Evolutionary conservation across 2,113 vertebrate species (phyloP), one percentile per base, ranked within the genome.

Genomic region (Alligator mississippiensis): DNA sequence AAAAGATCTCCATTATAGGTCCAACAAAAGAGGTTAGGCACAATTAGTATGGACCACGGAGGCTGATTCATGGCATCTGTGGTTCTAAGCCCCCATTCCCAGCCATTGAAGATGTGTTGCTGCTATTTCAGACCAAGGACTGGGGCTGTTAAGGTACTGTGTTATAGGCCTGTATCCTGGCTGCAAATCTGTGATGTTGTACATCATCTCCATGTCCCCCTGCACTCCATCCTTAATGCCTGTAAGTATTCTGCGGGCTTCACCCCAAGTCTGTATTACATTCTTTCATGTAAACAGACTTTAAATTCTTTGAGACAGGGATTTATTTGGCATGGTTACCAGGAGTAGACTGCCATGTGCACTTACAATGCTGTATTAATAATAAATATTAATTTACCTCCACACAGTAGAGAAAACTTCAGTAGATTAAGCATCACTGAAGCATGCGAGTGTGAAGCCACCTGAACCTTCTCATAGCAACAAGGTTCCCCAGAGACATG

Each of bases 381-480:
- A 85, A 82, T 79, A 81, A 87, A 61, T 88, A 91, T 68, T 76
- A 88, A 91, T 84, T 92, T 84, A 93, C 64, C 90, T 77, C 17
- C 38, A 30, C 70, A 70, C 62, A 87, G 66, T 4, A 90, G 68
- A 79, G 74, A 91, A 93, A 82, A 85, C n/a, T 77, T 81, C 82
- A 72, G 70, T 47, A 91, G 38, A 91, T 79, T 61, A 90, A 93
- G 19, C 14, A 91, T 75, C 17, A 58, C 63, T 90, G 84, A 95
- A 91, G 54, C 54, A 85, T 79, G 22, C 93, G 84, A 91, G 38
- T 77, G 30, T 87, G 77, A 93, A 96, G 90, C 12, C 57, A 89
- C 61, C 77, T 82, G 88, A 94, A 92, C 64, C 54, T 93, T 63
- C 77, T 87, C 19, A 21, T 22, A 82, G 87, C 82, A 94, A 80